Percentiles rank a stretch among this genome's conserved stretches.
Conservation (phyloP, 2,888 invertebrate genomes). For the Physocephala rufipes region DNA sequence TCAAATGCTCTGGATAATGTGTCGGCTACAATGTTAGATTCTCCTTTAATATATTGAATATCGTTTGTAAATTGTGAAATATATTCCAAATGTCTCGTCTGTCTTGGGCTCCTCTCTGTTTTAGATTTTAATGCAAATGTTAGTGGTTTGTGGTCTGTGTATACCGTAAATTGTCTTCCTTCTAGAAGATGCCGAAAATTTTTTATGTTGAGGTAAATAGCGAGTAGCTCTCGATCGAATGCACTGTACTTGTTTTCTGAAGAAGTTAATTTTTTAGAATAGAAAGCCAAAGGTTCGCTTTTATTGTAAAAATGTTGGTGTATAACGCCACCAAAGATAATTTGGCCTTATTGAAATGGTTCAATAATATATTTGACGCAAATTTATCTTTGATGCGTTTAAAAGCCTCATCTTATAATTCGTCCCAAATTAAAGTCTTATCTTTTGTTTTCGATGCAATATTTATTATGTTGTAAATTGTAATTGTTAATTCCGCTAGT, state of each 20-base stretch:
- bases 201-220: constrained; percentile 1
- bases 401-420: not conserved
- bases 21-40: too few relatives aligned
- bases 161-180: constrained; percentile 4
- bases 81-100: too few relatives aligned
- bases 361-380: not conserved
- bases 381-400: constrained; percentile 6
- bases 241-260: not conserved
- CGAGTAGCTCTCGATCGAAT: constrained; percentile 13
- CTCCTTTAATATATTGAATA: too few relatives aligned
- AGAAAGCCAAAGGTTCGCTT: not conserved
- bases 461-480: not conserved
- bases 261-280: not conserved
- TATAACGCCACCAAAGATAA: constrained; percentile 7
- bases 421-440: constrained; percentile 3
- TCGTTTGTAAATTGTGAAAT: too few relatives aligned
- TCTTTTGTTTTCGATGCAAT: not conserved
- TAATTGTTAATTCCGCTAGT: not conserved
- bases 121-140: not conserved
- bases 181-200: constrained; percentile 1
- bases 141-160: not conserved
- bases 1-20: too few relatives aligned
- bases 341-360: not conserved
- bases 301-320: not conserved
- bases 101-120: not conserved